Conservation (phyloP, 2,113 vertebrate genomes). For the Scophthalmus maximus region DNA sequence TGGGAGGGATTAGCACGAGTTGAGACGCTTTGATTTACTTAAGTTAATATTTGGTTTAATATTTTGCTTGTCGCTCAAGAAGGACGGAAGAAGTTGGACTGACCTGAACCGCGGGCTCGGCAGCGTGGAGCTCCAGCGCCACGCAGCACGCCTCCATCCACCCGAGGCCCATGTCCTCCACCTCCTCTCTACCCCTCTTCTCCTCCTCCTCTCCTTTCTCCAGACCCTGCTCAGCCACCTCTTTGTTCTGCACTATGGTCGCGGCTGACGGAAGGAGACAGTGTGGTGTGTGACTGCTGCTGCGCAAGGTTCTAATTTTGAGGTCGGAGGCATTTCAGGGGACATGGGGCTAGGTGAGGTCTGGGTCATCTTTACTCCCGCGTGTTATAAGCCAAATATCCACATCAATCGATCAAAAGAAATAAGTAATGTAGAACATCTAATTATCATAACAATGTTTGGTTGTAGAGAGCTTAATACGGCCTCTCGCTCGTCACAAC, state of each 20-base stretch:
- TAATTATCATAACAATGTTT: background rate
- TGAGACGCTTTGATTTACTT: background rate
- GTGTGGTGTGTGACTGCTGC: background rate
- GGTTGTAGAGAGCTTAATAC: background rate
- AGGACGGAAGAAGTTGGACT: background rate
- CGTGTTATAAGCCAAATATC: too few relatives aligned
- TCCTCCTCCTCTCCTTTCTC: constrained; percentile 84
- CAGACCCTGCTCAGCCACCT: constrained; percentile 59
- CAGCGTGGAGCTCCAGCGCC: constrained; percentile 88
- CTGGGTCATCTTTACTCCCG: background rate
- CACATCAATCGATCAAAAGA: background rate
- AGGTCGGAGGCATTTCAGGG: background rate
- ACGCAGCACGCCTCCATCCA: constrained; percentile 90
- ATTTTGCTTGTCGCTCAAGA: too few relatives aligned
- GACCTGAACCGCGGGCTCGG: constrained; percentile 88
- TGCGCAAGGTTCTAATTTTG: background rate
- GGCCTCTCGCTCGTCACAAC: too few relatives aligned
- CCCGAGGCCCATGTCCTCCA: constrained; percentile 83
- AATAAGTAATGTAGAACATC: background rate
- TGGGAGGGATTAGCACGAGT: background rate
- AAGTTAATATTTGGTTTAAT: background rate
- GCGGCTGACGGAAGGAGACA: constrained; percentile 82
- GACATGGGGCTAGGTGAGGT: background rate
- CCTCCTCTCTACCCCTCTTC: constrained; percentile 80
- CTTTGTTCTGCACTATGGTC: constrained; percentile 91